phyloP scores from a whole-genome alignment of 1,140 invertebrate species.

The Drosophila arawakana region DNA sequence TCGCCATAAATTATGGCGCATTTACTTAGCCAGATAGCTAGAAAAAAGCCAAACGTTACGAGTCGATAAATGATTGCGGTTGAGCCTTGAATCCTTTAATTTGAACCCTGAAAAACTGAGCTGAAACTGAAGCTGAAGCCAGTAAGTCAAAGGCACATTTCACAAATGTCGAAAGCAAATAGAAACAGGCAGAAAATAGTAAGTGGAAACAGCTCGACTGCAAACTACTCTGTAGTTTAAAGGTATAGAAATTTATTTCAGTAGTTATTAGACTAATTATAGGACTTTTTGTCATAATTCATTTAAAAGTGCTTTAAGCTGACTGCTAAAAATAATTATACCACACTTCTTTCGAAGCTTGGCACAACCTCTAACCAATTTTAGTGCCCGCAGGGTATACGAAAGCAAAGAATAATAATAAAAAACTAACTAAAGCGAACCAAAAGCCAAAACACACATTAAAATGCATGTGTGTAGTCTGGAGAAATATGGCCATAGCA shows the following conservation, averaged over 20 bases:
- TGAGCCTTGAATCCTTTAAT: conserved; percentile 80
- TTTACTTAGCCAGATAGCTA: conserved; percentile 77
- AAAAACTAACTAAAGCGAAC: conserved; percentile 35
- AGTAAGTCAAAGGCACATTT: conserved; percentile 79
- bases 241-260: no score
- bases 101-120: conserved; percentile 54
- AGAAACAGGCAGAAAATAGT: conserved; percentile 35
- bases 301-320: no score
- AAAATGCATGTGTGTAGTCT: conserved; percentile 79
- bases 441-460: conserved; percentile 67
- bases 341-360: no score
- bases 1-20: conserved; percentile 77
- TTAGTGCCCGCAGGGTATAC: conserved; percentile 24
- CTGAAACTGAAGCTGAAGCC: conserved; percentile 12
- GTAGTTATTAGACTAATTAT: no score
- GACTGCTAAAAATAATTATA: no score
- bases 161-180: conserved; percentile 78
- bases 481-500: conserved; percentile 79
- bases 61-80: conserved; percentile 81
- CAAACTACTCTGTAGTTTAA: background rate
- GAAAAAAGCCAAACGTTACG: conserved; percentile 58
- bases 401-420: background rate
- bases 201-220: background rate
- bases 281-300: no score
- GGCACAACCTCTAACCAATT: no score